A percentile compares a stretch with the other conserved stretches of the same genome.
Evolutionary conservation across 2,113 vertebrate species (phyloP).

Genomic region (Silurus glanis): DNA sequence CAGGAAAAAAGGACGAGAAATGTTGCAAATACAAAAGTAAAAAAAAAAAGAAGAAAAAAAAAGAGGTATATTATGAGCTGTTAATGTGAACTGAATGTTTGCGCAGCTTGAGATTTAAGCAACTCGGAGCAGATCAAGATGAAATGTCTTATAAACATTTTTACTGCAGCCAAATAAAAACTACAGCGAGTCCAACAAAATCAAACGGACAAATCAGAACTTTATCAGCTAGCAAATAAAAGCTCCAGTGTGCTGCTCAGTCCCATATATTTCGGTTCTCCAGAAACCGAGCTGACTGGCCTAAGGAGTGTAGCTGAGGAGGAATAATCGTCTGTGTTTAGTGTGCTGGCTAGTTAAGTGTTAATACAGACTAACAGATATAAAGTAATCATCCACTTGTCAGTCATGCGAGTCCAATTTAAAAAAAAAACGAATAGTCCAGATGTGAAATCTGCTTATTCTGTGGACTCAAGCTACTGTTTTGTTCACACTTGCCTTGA

Average conservation of each 20-base stretch:
- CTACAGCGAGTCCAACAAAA: background rate
- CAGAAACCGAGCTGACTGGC: background rate
- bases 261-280: background rate
- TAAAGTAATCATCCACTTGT: background rate
- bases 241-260: background rate
- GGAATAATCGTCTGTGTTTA: background rate
- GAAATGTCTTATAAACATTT: background rate
- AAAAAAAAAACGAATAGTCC: conserved; percentile 12
- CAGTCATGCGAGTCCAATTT: background rate
- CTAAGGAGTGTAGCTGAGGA: background rate
- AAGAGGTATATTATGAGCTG: background rate
- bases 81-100: conserved; percentile 11
- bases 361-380: background rate
- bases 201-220: conserved; percentile 24
- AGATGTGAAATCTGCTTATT: background rate
- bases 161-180: background rate
- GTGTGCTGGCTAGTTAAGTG: background rate
- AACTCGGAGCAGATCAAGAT: background rate
- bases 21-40: background rate
- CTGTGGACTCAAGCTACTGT: background rate
- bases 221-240: background rate
- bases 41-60: background rate
- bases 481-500: conserved; percentile 46
- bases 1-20: background rate
- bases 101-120: conserved; percentile 19